Evolutionary conservation across 2,797 vertebrate species (phyloP).

Genomic region (Cyprinodon diabolis): DNA sequence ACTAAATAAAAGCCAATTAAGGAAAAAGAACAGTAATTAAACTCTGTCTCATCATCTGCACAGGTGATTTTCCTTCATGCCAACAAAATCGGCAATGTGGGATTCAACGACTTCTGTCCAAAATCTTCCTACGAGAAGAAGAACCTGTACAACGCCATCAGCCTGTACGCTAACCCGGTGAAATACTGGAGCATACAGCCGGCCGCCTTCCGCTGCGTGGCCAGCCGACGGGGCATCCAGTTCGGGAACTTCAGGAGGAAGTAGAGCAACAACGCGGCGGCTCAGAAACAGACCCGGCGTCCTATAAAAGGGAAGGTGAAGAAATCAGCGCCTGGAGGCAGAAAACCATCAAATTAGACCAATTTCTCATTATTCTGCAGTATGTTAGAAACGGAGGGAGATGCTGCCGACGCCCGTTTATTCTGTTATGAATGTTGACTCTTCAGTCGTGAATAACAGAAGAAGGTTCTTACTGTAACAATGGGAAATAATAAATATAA

Average conservation of each 20-base stretch:
- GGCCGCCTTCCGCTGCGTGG: constrained; percentile 91
- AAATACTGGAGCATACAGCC: constrained; percentile 96
- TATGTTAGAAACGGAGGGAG: constrained; percentile 28
- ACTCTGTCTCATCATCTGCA: constrained; percentile 17
- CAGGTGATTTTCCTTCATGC: constrained; percentile 94
- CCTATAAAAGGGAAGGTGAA: constrained; percentile 12
- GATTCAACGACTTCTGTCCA: constrained; percentile 96
- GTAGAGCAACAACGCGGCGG: constrained; percentile 19
- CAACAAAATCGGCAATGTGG: constrained; percentile 91
- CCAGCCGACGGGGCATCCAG: constrained; percentile 89
- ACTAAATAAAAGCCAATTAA: not conserved
- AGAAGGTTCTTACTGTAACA: constrained; percentile 10
- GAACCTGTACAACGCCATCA: constrained; percentile 90
- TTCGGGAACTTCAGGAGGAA: constrained; percentile 91
- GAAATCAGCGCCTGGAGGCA: not conserved
- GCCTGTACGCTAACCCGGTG: constrained; percentile 93
- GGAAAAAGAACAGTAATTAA: constrained; percentile 6
- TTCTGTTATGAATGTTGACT: constrained; percentile 13
- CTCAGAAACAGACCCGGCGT: constrained; percentile 15
- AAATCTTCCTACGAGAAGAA: constrained; percentile 84
- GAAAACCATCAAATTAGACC: not conserved
- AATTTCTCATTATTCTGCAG: constrained; percentile 11
- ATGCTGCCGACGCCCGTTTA: constrained; percentile 20
- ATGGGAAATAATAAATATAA: not conserved
- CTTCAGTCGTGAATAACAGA: constrained; percentile 13